phyloP scores from a whole-genome alignment of 2,888 invertebrate genomes.

The Nesidiocoris tenuis region DNA sequence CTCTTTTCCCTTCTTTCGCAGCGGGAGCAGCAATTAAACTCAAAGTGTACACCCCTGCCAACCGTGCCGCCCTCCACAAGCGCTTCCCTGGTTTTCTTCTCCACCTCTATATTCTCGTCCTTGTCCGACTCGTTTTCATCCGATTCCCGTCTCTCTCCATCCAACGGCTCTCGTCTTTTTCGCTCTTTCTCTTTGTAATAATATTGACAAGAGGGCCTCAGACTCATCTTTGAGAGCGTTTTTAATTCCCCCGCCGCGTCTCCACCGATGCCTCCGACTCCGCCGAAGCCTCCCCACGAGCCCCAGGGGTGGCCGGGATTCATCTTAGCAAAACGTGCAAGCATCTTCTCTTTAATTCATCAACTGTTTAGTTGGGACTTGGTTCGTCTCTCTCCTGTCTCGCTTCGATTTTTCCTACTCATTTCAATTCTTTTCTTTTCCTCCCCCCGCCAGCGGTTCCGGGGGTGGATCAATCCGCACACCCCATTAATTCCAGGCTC shows the following conservation, averaged over 20 bases:
- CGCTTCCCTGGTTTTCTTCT: no score
- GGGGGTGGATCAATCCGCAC: not conserved
- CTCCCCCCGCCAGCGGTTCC: not conserved
- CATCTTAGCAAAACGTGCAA: slow-evolving; percentile 37
- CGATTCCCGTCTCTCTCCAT: slow-evolving; percentile 15
- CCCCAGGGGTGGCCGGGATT: slow-evolving; percentile 20
- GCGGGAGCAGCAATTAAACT: slow-evolving; percentile 42
- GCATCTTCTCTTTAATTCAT: slow-evolving; percentile 36
- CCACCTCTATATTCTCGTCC: slow-evolving; percentile 26
- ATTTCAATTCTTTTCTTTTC: not conserved
- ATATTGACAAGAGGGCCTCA: slow-evolving; percentile 42
- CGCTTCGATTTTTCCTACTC: not conserved
- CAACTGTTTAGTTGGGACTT: slow-evolving; percentile 23
- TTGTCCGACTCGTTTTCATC: slow-evolving; percentile 10
- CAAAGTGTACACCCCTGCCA: slow-evolving; percentile 39
- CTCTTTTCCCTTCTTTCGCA: slow-evolving; percentile 37
- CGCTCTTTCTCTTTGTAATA: slow-evolving; percentile 43
- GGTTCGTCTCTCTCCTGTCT: not conserved
- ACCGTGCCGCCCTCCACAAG: not conserved
- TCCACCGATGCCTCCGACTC: slow-evolving; percentile 4
- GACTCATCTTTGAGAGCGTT: slow-evolving; percentile 44
- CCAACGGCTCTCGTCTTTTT: not conserved
- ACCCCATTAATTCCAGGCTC: not conserved
- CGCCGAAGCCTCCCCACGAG: not conserved
- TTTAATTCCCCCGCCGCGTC: slow-evolving; percentile 38